Evolutionary conservation across 2,888 invertebrate species (phyloP).

Genomic region (Timema podura): DNA sequence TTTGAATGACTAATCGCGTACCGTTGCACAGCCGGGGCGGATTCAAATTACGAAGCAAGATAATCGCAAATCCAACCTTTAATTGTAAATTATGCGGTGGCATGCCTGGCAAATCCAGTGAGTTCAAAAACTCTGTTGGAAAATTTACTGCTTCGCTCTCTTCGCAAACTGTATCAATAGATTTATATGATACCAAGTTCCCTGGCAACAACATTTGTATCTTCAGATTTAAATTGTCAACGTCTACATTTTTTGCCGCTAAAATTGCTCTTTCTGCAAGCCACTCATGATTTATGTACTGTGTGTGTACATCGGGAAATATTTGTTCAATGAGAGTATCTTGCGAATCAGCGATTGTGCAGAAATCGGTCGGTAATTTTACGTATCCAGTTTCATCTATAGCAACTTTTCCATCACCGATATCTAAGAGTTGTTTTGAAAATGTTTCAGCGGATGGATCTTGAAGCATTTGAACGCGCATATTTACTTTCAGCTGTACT

Average conservation of each 20-base stretch:
- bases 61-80: not conserved
- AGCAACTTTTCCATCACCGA: conserved; percentile 17
- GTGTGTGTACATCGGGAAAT: conserved; percentile 12
- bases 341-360: conserved; percentile 10
- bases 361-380: conserved; percentile 17
- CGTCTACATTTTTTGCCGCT: conserved; percentile 19
- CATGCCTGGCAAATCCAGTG: conserved; percentile 5
- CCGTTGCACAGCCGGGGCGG: not conserved
- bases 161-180: not conserved
- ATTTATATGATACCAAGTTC: not conserved
- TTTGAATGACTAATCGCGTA: conserved; percentile 5
- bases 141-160: conserved; percentile 4
- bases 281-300: conserved; percentile 18
- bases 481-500: not conserved
- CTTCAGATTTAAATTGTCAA: conserved; percentile 17
- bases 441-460: conserved; percentile 9
- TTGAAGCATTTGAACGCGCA: conserved; percentile 17
- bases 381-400: conserved; percentile 16
- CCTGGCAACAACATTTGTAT: conserved; percentile 19
- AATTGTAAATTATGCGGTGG: conserved; percentile 4
- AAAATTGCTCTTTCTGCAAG: conserved; percentile 17
- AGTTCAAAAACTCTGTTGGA: conserved; percentile 2
- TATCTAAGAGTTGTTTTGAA: conserved; percentile 19
- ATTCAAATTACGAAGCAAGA: not conserved
- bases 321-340: conserved; percentile 22